These are phyloP conservation scores for Percopsis transmontana DNA, from an alignment of 2,113 vertebrate species.

Conservation along the genomic window DNA sequence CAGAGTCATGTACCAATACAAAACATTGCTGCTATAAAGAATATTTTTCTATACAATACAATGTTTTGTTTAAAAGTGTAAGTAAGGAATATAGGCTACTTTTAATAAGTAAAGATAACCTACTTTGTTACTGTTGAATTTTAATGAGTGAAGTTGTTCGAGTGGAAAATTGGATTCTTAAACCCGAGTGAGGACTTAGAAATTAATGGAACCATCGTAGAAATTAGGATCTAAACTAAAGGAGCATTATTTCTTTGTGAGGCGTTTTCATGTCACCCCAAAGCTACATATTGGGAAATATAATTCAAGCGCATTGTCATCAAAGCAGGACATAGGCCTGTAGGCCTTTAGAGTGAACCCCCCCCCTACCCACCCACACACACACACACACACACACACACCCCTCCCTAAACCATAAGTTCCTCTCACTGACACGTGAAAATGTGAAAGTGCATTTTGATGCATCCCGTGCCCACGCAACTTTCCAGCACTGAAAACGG, in stretches of 20 bases:
- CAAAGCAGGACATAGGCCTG: slow-evolving; percentile 2
- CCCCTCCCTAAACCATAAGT: background rate
- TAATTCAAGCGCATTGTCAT: slow-evolving; percentile 1
- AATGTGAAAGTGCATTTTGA: slow-evolving; percentile 34
- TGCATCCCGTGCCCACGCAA: too few species aligned
- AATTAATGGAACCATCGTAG: slow-evolving; percentile 26
- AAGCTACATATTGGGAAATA: slow-evolving; percentile 12
- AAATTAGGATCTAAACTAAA: background rate
- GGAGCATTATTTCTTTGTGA: background rate
- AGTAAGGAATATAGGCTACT: too few species aligned
- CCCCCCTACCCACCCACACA: too few species aligned
- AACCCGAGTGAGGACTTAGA: slow-evolving; percentile 1
- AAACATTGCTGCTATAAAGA: too few species aligned
- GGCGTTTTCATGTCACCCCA: background rate
- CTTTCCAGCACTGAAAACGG: background rate
- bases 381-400: too few species aligned
- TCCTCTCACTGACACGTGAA: slow-evolving; percentile 31
- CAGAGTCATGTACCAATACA: too few species aligned
- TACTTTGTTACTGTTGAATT: slow-evolving; percentile 37
- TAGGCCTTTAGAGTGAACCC: background rate
- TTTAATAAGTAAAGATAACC: slow-evolving; percentile 26
- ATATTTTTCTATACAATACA: too few species aligned
- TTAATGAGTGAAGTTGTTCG: slow-evolving; percentile 34
- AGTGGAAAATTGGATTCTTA: slow-evolving; percentile 45
- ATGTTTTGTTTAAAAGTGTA: too few species aligned